phyloP scores from a whole-genome alignment of 23 tunicate genomes.

The Diplosoma virens region DNA sequence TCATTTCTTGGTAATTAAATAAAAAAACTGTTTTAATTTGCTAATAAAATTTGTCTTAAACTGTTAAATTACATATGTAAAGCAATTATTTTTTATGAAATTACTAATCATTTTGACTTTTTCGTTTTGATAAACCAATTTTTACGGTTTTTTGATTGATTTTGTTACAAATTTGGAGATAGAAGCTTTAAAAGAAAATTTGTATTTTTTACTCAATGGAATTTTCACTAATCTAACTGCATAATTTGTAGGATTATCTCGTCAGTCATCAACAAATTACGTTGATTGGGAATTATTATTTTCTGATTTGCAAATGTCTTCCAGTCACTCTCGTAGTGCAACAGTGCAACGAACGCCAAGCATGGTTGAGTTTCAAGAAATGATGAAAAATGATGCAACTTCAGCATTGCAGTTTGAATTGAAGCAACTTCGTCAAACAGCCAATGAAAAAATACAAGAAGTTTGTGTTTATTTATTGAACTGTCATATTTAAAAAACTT shows the following conservation, averaged over 20 bases:
- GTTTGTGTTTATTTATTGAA: conserved; percentile 6
- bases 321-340: conserved; percentile 4
- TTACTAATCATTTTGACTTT: no score
- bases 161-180: no score
- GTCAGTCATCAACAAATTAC: conserved; percentile 48
- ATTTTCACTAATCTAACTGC: no score
- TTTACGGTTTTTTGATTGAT: no score
- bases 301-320: conserved; percentile 41
- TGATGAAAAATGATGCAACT: conserved; percentile 97
- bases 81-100: no score
- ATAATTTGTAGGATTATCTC: conserved; percentile 30
- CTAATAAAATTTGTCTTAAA: no score
- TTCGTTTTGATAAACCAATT: no score
- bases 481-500: neutral
- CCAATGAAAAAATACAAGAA: conserved; percentile 38
- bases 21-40: no score
- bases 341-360: conserved; percentile 62
- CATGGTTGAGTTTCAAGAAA: conserved; percentile 91
- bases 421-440: conserved; percentile 57
- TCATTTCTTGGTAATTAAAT: no score
- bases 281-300: conserved; percentile 79
- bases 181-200: no score
- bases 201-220: no score
- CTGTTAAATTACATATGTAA: no score
- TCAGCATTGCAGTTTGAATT: conserved; percentile 77